Evolutionary conservation across 2,888 invertebrate genomes (phyloP).

Genomic region (Drosophila conformis): DNA sequence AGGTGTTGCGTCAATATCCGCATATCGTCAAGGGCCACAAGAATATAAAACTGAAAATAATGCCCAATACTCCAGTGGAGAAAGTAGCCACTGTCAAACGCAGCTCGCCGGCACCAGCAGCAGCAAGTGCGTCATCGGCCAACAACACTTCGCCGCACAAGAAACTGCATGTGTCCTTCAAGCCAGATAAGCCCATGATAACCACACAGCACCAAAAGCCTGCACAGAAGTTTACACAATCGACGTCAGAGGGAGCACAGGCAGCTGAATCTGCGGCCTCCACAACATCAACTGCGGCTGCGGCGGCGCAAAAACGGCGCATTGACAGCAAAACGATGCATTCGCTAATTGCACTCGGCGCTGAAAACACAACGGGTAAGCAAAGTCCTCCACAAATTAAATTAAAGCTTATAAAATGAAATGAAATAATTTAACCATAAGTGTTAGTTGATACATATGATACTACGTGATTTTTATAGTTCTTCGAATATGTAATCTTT

Average conservation of each 20-base stretch:
- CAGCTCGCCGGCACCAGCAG: slow-evolving; percentile 34
- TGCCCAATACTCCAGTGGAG: slow-evolving; percentile 86
- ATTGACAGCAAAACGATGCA: slow-evolving; percentile 88
- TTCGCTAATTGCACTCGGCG: slow-evolving; percentile 87
- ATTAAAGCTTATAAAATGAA: neutral
- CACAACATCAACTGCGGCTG: slow-evolving; percentile 28
- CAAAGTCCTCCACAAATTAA: neutral
- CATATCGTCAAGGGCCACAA: slow-evolving; percentile 94
- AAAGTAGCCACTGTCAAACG: slow-evolving; percentile 59
- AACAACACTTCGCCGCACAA: slow-evolving; percentile 60
- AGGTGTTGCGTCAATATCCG: slow-evolving; percentile 94
- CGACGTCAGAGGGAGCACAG: slow-evolving; percentile 19
- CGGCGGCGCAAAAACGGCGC: slow-evolving; percentile 85
- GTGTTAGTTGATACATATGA: neutral
- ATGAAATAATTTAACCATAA: neutral
- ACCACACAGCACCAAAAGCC: slow-evolving; percentile 57
- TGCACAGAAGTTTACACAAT: slow-evolving; percentile 31
- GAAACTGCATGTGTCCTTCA: slow-evolving; percentile 67
- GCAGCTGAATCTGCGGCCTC: slow-evolving; percentile 28
- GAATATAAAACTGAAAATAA: slow-evolving; percentile 93
- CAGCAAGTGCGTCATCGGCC: slow-evolving; percentile 6
- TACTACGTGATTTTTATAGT: neutral
- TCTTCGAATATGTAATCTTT: neutral
- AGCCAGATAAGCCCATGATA: slow-evolving; percentile 63
- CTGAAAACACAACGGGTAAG: slow-evolving; percentile 87